Evolutionary conservation across 2,888 invertebrate genomes (phyloP).

Genomic region (Heliothis peltigera): DNA sequence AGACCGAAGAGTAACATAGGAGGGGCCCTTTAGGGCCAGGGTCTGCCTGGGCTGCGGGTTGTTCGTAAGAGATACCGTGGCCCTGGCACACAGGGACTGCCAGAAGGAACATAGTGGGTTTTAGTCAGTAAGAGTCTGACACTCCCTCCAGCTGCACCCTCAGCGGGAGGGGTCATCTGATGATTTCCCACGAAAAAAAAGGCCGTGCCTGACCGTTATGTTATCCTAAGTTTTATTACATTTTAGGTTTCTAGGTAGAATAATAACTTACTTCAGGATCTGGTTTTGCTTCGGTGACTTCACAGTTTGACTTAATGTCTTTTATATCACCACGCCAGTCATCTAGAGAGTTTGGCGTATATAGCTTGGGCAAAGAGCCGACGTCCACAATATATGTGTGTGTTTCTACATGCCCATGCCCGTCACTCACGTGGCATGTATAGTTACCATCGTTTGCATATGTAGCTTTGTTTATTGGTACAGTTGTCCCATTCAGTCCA

Average conservation of each 20-base stretch:
- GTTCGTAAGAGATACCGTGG: too few relatives aligned
- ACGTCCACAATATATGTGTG: conserved; percentile 55
- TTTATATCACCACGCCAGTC: conserved; percentile 45
- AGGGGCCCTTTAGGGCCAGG: too few relatives aligned
- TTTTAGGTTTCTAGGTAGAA: not conserved
- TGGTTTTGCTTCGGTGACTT: conserved; percentile 22
- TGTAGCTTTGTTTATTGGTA: conserved; percentile 23
- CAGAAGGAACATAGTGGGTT: too few relatives aligned
- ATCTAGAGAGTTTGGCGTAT: not conserved
- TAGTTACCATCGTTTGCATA: conserved; percentile 52
- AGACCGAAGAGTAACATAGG: too few relatives aligned
- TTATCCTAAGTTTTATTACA: too few relatives aligned
- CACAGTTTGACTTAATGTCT: conserved; percentile 40
- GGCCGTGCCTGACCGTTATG: too few relatives aligned
- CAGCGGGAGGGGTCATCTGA: too few relatives aligned
- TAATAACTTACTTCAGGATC: conserved; percentile 38
- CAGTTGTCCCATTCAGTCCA: conserved; percentile 15
- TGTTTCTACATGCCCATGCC: conserved; percentile 41
- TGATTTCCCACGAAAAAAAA: too few relatives aligned
- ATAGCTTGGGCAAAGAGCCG: conserved; percentile 48
- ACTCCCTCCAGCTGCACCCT: too few relatives aligned
- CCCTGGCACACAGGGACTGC: too few relatives aligned
- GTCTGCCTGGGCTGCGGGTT: too few relatives aligned
- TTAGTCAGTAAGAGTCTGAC: too few relatives aligned
- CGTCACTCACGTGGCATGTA: conserved; percentile 58